A percentile compares a stretch with the other conserved stretches of the same genome.
Conservation (phyloP, 2,888 invertebrate genomes). For the Venustoraphidia nigricollis region DNA sequence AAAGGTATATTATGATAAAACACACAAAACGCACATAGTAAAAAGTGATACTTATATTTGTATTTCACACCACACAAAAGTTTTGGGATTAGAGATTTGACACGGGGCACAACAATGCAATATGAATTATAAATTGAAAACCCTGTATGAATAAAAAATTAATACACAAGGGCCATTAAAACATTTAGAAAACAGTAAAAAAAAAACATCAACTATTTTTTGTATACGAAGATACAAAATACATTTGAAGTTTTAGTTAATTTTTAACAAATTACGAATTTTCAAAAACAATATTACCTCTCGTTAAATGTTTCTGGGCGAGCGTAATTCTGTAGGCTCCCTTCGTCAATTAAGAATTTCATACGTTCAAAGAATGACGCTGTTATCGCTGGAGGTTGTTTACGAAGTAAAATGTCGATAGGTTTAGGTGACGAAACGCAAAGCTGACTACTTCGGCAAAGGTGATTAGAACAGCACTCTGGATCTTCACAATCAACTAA, state of each 20-base stretch:
- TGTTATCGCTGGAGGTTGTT: constrained; percentile 91
- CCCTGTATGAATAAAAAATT: constrained; percentile 1
- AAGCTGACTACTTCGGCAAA: constrained; percentile 72
- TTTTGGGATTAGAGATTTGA: constrained; percentile 34
- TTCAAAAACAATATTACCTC: constrained; percentile 51
- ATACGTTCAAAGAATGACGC: constrained; percentile 97
- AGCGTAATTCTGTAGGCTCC: constrained; percentile 95
- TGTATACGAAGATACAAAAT: constrained; percentile 9
- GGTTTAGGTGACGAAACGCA: constrained; percentile 94
- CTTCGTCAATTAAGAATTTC: constrained; percentile 96
- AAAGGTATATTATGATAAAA: no score
- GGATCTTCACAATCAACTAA: constrained; percentile 96
- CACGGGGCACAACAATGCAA: constrained; percentile 78
- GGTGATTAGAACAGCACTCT: constrained; percentile 80
- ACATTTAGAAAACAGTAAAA: constrained; percentile 6
- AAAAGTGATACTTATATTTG: no score
- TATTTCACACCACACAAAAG: constrained; percentile 20
- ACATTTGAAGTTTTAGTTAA: constrained; percentile 5
- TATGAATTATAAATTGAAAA: constrained; percentile 23
- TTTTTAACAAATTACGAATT: constrained; percentile 1
- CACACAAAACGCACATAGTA: no score
- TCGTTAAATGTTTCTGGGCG: constrained; percentile 92
- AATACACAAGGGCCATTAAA: constrained; percentile 14
- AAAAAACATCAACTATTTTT: not conserved
- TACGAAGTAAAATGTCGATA: constrained; percentile 84